Evolutionary conservation across 2,888 invertebrate species (phyloP), one percentile per base, ranked within the genome.

Genomic region (Aricia artaxerxes): DNA sequence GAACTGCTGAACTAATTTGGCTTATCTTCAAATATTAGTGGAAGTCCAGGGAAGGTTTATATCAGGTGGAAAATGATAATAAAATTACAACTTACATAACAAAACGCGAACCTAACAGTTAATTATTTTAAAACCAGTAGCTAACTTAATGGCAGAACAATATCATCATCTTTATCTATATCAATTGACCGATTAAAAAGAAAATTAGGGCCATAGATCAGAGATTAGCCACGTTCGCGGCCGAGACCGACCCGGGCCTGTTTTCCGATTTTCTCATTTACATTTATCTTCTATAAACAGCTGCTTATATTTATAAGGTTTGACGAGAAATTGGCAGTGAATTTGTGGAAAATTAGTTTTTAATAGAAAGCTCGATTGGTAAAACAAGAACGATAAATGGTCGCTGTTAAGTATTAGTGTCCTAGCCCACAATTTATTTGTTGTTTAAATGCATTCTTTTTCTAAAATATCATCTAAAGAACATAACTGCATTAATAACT

Each of bases 191-290:
- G 80, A 85, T 84, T 85, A 86, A 84, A 83, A 86, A 86, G 85
- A 85, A 84, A 86, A 86, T 88, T 86, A 81, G 84, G 83, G 82
- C 78, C 83, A 82, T 83, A 85, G 82, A 82, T 82, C 57, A 73
- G 7, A 85, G 88, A 88, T 88, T 88, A 81, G 78, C 61, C 88
- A 88, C 88, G 88, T 78, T 79, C 79, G 16, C 78, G 76, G 13
- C 57, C 35, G 35, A 35, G 57, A 35, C 49, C 53, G 53, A 76
- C 57, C 53, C 76, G 35, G 2, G 49, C 31, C 5, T 57, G 6
- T 57, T 57, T 76, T 44, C 40, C 44, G 13, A 44, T 38, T 60
- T 60, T 61, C 69, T 69, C 35, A 69, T 69, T 69, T 35, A 69
- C 69, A 38, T 69, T 69, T 69, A 69, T 69, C 16, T 16, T 69